Percentiles rank a stretch among this genome's conserved stretches.
These are phyloP conservation scores for Dipodomys merriami DNA, from an alignment of 2,113 vertebrate species.

Conservation along the genomic window DNA sequence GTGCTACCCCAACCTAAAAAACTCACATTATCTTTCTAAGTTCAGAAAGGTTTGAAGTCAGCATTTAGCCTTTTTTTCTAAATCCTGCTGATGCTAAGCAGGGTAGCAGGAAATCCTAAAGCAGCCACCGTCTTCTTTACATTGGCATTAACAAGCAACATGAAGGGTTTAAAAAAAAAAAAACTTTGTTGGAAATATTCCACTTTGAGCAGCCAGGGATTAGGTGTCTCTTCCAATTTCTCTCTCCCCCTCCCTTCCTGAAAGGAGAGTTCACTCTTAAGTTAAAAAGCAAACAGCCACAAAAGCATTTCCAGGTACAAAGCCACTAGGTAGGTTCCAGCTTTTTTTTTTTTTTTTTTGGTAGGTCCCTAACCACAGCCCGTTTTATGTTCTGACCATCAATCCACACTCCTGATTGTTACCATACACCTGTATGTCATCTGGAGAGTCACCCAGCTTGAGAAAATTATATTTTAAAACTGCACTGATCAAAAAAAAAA, in stretches of 20 bases:
- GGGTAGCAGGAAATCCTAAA: conserved; percentile 76
- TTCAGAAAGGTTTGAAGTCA: conserved; percentile 83
- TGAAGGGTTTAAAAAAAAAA: conserved; percentile 75
- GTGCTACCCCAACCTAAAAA: conserved; percentile 61
- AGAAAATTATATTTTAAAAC: conserved; percentile 85
- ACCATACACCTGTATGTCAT: conserved; percentile 89
- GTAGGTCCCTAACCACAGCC: conserved; percentile 83
- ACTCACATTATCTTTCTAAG: conserved; percentile 80
- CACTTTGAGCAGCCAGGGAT: conserved; percentile 84
- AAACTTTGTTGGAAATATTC: conserved; percentile 85
- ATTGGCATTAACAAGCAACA: conserved; percentile 69
- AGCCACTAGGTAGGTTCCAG: conserved; percentile 80
- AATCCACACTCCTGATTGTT: conserved; percentile 83
- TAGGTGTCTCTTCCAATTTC: conserved; percentile 75
- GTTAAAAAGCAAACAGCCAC: conserved; percentile 86
- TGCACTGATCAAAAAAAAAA: conserved; percentile 82
- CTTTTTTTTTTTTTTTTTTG: conserved; percentile 76
- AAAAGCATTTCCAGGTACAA: conserved; percentile 85
- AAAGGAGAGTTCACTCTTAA: conserved; percentile 83
- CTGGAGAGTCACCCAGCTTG: conserved; percentile 85
- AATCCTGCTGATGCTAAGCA: conserved; percentile 67
- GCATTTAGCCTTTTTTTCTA: conserved; percentile 76
- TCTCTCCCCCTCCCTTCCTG: conserved; percentile 29
- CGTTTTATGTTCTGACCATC: conserved; percentile 78
- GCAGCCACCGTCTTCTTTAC: conserved; percentile 78